These are phyloP conservation scores for Ephestia elutella DNA, from an alignment of 1,140 invertebrate genomes.

Conservation along the genomic window DNA sequence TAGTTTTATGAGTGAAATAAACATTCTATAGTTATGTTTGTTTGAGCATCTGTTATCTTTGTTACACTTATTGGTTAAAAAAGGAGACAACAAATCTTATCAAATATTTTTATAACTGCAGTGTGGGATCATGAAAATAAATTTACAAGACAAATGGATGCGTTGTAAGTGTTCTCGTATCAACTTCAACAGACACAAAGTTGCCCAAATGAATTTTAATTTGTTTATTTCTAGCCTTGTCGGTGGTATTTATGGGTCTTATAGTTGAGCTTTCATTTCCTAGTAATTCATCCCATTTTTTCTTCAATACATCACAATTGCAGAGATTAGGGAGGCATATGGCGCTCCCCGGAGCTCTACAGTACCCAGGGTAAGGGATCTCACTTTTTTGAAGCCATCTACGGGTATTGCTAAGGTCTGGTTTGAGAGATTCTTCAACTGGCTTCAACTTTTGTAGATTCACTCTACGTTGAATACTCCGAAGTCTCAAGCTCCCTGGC, in stretches of 20 bases:
- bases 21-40: no score
- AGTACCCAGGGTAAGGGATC: constrained; percentile 59
- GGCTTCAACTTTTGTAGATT: constrained; percentile 16
- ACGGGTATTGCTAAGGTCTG: constrained; percentile 24
- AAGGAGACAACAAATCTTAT: no score
- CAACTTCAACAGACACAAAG: no score
- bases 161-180: no score
- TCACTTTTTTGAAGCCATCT: constrained; percentile 49
- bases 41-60: no score
- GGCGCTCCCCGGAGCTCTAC: constrained; percentile 44
- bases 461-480: constrained; percentile 22
- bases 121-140: no score
- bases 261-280: constrained; percentile 19
- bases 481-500: constrained; percentile 35
- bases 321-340: constrained; percentile 49
- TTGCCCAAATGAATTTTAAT: no score
- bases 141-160: no score
- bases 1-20: no score
- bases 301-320: constrained; percentile 44
- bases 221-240: neutral
- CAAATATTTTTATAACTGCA: no score
- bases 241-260: constrained; percentile 8
- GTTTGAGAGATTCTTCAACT: constrained; percentile 15
- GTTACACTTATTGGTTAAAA: no score
- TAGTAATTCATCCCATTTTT: constrained; percentile 37